These are phyloP conservation scores for Lasiurus borealis DNA, from an alignment of 2,113 vertebrate genomes.

Conservation along the genomic window DNA sequence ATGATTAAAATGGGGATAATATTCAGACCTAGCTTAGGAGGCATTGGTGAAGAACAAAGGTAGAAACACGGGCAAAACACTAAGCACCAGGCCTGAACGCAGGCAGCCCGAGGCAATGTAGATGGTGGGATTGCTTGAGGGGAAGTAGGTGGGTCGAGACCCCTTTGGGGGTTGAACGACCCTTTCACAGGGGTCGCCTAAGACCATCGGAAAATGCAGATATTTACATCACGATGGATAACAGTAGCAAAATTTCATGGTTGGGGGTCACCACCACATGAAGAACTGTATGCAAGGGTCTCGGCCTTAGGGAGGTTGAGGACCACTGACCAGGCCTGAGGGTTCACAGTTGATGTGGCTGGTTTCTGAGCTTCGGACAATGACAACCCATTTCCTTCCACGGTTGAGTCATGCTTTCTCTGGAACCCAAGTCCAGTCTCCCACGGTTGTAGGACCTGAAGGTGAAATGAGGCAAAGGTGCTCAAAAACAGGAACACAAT, in stretches of 20 bases:
- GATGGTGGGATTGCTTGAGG: accelerated
- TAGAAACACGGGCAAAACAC: neutral
- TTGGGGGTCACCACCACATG: too few species aligned
- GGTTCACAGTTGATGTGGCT: accelerated
- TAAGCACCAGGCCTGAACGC: neutral
- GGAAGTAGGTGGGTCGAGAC: neutral
- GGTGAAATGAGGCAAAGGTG: neutral
- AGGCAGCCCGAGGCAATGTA: neutral
- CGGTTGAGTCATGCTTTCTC: neutral
- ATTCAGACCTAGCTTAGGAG: neutral
- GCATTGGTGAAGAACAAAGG: neutral
- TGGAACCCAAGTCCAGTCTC: neutral
- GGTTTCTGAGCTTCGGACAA: neutral
- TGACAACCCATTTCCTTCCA: neutral
- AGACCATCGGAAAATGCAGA: too few species aligned
- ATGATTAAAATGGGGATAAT: neutral
- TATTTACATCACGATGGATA: too few species aligned
- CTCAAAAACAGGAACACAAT: neutral
- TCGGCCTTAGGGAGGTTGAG: too few species aligned
- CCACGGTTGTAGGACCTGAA: neutral
- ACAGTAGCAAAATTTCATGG: too few species aligned
- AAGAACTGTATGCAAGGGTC: too few species aligned
- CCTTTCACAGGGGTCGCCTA: too few species aligned
- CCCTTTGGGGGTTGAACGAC: too few species aligned
- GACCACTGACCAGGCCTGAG: too few species aligned